Percentiles rank a stretch among this genome's conserved stretches.
Conservation (phyloP, 2,797 vertebrate species). For the Lithobates pipiens region DNA sequence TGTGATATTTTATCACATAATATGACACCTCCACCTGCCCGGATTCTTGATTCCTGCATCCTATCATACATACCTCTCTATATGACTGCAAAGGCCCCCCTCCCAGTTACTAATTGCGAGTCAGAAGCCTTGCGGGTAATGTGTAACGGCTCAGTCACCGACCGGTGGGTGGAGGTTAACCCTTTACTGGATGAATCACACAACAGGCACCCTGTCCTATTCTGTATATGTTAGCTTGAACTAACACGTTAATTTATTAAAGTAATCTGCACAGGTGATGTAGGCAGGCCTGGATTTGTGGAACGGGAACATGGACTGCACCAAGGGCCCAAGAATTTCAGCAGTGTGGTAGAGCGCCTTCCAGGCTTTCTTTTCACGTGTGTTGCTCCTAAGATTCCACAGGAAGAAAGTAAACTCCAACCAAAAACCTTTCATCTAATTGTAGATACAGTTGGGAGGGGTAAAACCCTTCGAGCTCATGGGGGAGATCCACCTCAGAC, state of each 20-base stretch:
- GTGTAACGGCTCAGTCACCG: slow-evolving; percentile 43
- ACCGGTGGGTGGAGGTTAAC: slow-evolving; percentile 29
- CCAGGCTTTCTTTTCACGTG: background rate
- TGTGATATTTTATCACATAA: background rate
- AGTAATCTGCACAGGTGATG: too few species aligned
- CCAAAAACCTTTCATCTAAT: background rate
- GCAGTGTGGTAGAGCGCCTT: background rate
- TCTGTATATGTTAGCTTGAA: background rate
- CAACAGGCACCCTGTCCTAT: background rate
- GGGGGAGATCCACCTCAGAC: background rate
- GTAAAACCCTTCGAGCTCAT: background rate
- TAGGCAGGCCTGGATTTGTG: background rate
- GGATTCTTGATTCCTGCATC: background rate
- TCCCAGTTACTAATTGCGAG: slow-evolving; percentile 40
- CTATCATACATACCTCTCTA: slow-evolving; percentile 18
- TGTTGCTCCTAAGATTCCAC: background rate
- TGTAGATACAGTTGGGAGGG: too few species aligned
- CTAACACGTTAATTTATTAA: background rate
- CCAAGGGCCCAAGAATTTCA: background rate
- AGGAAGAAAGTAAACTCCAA: background rate
- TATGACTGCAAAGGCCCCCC: background rate
- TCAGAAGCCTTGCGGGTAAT: slow-evolving; percentile 33
- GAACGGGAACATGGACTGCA: background rate
- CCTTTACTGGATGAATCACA: background rate
- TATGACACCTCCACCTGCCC: background rate